Evolutionary conservation across 2,888 invertebrate genomes (phyloP).

Genomic region (Noctua pronuba): DNA sequence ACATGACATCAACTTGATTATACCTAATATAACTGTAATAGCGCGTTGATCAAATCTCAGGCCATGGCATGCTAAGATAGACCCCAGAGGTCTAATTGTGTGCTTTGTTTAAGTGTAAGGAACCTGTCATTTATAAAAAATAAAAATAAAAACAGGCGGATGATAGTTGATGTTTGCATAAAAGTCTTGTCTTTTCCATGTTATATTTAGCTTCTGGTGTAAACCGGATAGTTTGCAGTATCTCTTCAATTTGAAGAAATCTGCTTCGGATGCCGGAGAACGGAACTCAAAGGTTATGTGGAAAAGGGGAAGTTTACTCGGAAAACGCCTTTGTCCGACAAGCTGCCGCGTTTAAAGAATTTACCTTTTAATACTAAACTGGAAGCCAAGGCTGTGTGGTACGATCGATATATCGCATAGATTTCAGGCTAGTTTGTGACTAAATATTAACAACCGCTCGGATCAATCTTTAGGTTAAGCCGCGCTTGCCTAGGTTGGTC

Average conservation of each 20-base stretch:
- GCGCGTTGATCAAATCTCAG: too few species aligned
- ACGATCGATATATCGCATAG: too few species aligned
- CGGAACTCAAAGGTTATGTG: background rate
- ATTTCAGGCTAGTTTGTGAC: background rate
- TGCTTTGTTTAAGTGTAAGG: too few species aligned
- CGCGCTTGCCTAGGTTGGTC: too few species aligned
- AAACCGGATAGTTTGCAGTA: background rate
- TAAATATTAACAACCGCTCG: too few species aligned
- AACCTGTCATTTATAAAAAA: too few species aligned
- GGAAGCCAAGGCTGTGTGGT: background rate
- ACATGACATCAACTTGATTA: too few species aligned
- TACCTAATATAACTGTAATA: too few species aligned
- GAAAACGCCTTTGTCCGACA: background rate
- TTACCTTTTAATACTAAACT: constrained; percentile 13
- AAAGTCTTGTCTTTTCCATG: background rate
- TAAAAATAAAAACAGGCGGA: too few species aligned
- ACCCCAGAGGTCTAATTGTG: too few species aligned
- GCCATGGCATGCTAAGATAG: too few species aligned
- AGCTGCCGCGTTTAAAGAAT: background rate
- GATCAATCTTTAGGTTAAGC: too few species aligned
- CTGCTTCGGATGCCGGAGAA: background rate
- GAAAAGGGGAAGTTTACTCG: background rate
- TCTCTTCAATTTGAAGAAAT: constrained; percentile 14
- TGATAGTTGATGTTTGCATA: background rate
- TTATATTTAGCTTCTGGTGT: background rate